These are phyloP conservation scores for Solenopsis invicta DNA, from an alignment of 1,140 invertebrate species.

Conservation along the genomic window DNA sequence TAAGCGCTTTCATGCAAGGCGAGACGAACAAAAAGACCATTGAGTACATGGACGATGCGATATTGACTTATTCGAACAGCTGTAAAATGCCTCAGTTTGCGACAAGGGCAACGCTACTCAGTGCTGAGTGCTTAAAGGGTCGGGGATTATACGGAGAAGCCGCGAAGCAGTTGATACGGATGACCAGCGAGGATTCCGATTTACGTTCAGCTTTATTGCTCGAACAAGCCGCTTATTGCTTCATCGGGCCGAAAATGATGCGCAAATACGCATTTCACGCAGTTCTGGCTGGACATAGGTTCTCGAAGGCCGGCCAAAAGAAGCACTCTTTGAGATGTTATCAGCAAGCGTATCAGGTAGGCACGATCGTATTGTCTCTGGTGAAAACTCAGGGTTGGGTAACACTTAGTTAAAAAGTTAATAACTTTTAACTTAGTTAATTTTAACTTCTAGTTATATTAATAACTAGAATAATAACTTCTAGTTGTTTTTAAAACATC, in stretches of 20 bases:
- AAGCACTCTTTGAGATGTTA: constrained; percentile 97
- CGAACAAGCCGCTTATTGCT: constrained; percentile 98
- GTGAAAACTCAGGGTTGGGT: background rate
- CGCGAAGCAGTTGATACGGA: constrained; percentile 96
- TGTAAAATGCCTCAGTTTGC: constrained; percentile 97
- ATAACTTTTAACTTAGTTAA: no score
- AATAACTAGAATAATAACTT: no score
- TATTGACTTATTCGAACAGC: constrained; percentile 95
- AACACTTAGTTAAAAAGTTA: no score
- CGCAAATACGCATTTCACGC: constrained; percentile 99
- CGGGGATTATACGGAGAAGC: constrained; percentile 94
- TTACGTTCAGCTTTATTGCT: constrained; percentile 95
- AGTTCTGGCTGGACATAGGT: constrained; percentile 97
- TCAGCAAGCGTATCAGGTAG: constrained; percentile 95
- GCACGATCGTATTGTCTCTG: background rate
- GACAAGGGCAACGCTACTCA: constrained; percentile 95
- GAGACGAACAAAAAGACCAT: constrained; percentile 92
- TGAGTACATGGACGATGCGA: constrained; percentile 98
- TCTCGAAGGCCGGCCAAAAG: constrained; percentile 95
- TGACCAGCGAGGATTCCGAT: constrained; percentile 98
- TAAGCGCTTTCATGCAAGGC: constrained; percentile 96
- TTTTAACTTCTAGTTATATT: no score
- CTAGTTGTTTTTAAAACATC: no score
- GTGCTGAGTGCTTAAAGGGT: constrained; percentile 94
- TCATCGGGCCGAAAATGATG: constrained; percentile 93